Evolutionary conservation across 2,113 vertebrate species (phyloP), one percentile per base, ranked within the genome.

Genomic region (Hemiscyllium ocellatum): DNA sequence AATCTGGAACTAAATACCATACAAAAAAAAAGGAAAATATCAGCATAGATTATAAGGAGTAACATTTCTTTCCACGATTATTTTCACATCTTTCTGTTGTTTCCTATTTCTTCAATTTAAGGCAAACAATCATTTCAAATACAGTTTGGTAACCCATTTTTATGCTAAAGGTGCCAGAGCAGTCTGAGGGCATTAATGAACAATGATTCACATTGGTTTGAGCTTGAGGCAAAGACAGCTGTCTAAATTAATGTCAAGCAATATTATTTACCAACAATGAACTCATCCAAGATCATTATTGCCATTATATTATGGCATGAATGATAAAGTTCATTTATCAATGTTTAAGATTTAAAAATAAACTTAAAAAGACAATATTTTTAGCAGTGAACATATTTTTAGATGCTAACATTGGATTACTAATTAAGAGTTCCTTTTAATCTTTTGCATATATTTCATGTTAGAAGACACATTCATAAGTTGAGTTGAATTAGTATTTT

Each of bases 221-320:
- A 29, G 66, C 68, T 50, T 15, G 94, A 95, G 69, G 42, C 10
- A 95, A 95, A 70, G 47, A 42, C 69, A 76, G 47, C 69, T 95
- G 68, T 47, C 42, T 72, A 17, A 94, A 72, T 72, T 95, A 95
- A 95, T 33, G 68, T 72, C 94, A 95, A 72, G 24, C 42, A 52
- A 72, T 50, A 26, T 72, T 95, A 72, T 95, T 95, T 95, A 95
- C 94, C 69, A 95, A 95, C 42, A 95, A 22, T 72, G 94, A 95
- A 95, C 61, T 93, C 89, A 91, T 95, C 24, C 13, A 95, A 52
- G 37, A 69, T 52, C 42, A 52, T 95, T 72, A 95, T 52, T 72
- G 94, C 69, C 15, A 76, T 76, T 76, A 72, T 12, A 52, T 95
- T 95, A 50, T 26, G 68, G 94, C 42, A 50, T 12, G 42, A 52